Evolutionary conservation across 1,140 invertebrate species (phyloP).

Genomic region (Aphelenchoides fujianensis): DNA sequence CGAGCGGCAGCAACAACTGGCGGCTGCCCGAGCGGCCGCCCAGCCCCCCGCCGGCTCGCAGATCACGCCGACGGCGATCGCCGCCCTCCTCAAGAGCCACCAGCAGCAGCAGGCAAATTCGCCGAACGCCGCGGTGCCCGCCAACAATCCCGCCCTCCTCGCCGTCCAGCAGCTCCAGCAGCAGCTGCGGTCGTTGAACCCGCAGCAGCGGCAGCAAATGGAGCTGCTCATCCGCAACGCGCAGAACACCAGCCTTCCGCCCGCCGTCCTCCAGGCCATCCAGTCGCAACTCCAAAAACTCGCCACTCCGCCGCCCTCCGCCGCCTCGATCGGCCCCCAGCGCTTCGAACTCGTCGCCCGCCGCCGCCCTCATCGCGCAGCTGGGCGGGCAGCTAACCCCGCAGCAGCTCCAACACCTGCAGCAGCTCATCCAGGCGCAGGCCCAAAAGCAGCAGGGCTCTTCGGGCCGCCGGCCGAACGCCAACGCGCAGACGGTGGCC

Average conservation of each 20-base stretch:
- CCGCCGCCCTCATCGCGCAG: background rate
- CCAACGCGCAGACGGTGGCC: background rate
- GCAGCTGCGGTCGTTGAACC: conserved; percentile 10
- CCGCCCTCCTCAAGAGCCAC: conserved; percentile 2
- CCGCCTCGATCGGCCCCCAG: background rate
- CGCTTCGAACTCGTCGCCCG: background rate
- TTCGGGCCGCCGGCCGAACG: background rate
- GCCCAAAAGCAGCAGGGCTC: background rate
- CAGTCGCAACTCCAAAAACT: conserved; percentile 31
- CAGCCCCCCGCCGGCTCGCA: background rate
- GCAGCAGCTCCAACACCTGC: background rate
- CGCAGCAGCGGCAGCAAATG: conserved; percentile 14
- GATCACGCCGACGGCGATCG: background rate
- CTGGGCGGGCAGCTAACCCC: background rate
- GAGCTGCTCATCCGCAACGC: background rate
- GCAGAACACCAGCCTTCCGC: background rate
- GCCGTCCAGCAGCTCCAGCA: conserved; percentile 12
- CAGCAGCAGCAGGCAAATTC: conserved; percentile 9
- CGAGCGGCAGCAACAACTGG: conserved; percentile 10
- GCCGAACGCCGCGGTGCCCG: conserved; percentile 4
- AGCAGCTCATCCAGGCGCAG: conserved; percentile 16
- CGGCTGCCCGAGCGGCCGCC: conserved; percentile 18
- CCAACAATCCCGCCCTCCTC: background rate
- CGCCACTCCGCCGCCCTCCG: background rate
- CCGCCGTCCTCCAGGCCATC: conserved; percentile 20